These are phyloP conservation scores for Hydrotaea diabolus DNA, from an alignment of 2,888 invertebrate genomes.

Conservation along the genomic window DNA sequence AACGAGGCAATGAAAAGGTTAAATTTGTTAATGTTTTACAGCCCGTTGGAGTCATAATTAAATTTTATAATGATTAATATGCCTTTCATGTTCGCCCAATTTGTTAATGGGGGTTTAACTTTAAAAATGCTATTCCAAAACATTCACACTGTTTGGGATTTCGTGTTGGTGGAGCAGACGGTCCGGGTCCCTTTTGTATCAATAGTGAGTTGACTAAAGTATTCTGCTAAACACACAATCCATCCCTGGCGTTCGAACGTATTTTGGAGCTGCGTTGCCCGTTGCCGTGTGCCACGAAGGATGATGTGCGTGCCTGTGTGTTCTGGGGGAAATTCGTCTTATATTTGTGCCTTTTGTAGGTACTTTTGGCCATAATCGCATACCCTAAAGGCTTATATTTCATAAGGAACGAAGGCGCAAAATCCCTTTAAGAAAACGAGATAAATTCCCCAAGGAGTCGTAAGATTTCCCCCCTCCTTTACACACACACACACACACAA, in stretches of 20 bases:
- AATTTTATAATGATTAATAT: conserved; percentile 49
- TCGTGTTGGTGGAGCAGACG: background rate
- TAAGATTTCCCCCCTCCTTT: conserved; percentile 26
- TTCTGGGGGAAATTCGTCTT: background rate
- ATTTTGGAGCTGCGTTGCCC: background rate
- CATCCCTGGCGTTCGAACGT: background rate
- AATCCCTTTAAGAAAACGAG: conserved; percentile 55
- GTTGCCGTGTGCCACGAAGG: background rate
- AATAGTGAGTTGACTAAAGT: background rate
- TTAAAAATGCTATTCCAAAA: background rate
- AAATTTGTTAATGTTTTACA: conserved; percentile 29
- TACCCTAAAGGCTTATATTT: conserved; percentile 45
- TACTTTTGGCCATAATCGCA: background rate
- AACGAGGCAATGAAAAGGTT: conserved; percentile 7
- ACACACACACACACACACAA: background rate
- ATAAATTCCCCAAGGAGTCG: conserved; percentile 50
- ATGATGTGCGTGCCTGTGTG: too few relatives aligned
- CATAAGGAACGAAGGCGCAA: conserved; percentile 16
- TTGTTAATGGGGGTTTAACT: background rate
- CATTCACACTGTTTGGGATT: background rate
- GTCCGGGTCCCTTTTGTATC: background rate
- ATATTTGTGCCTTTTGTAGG: background rate
- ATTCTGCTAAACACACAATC: background rate
- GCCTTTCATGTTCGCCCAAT: background rate
- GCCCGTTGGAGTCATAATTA: conserved; percentile 34